These are phyloP conservation scores for Prunella himalayana DNA, from an alignment of 2,113 vertebrate species.

Conservation along the genomic window DNA sequence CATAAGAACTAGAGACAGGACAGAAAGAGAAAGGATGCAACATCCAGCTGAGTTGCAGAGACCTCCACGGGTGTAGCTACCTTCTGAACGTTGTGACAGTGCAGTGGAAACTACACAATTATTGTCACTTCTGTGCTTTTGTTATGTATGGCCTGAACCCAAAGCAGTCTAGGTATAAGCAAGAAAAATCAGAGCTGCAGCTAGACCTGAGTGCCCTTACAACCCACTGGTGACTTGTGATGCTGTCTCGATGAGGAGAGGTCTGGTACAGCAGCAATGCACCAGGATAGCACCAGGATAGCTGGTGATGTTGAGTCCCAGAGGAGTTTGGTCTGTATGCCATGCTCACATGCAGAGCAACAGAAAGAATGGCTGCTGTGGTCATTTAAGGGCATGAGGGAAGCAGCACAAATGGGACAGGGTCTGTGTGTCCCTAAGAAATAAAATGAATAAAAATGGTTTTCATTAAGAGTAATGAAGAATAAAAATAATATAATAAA, in stretches of 20 bases:
- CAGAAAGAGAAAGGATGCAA: background rate
- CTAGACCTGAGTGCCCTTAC: background rate
- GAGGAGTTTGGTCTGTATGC: rapidly evolving
- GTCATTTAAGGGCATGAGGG: background rate
- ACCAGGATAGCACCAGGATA: background rate
- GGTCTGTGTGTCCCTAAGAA: background rate
- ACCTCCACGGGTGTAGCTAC: background rate
- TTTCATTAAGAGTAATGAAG: background rate
- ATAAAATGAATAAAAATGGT: background rate
- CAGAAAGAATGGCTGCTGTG: background rate
- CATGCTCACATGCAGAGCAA: background rate
- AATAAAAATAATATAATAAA: background rate
- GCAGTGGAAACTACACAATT: background rate
- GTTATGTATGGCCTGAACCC: background rate
- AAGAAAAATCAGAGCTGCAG: background rate
- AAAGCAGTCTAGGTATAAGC: background rate
- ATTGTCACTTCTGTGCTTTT: background rate
- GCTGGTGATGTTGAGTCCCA: background rate
- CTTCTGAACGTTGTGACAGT: background rate
- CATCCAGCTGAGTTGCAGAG: background rate
- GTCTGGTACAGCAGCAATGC: background rate
- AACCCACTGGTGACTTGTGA: background rate
- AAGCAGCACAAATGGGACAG: background rate
- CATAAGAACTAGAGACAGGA: background rate
- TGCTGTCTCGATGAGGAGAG: background rate